These are phyloP conservation scores for Cotesia typhae DNA, from an alignment of 1,140 invertebrate species.

Conservation along the genomic window DNA sequence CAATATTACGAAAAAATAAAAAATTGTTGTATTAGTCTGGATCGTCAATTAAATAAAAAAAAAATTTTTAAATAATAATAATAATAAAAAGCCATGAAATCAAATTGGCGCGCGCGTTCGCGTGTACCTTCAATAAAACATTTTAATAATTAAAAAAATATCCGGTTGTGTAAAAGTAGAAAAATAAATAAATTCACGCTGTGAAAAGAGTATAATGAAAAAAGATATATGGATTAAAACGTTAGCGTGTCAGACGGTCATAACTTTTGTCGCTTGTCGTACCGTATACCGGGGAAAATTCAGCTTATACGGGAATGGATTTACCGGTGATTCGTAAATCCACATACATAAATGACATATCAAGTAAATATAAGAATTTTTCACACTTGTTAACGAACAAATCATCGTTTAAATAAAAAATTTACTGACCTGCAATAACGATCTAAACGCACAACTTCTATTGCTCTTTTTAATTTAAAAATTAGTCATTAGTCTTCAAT, in stretches of 20 bases:
- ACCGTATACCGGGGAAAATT: slow-evolving; percentile 32
- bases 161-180: too few relatives aligned
- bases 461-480: too few relatives aligned
- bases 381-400: too few relatives aligned
- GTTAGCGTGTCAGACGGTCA: slow-evolving; percentile 45
- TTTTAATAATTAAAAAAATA: too few relatives aligned
- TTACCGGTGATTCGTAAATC: slow-evolving; percentile 26
- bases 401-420: too few relatives aligned
- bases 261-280: slow-evolving; percentile 44
- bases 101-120: background rate
- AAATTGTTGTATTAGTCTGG: too few relatives aligned
- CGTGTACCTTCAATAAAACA: background rate
- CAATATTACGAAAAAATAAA: too few relatives aligned
- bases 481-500: too few relatives aligned
- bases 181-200: background rate
- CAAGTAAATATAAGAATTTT: background rate
- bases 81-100: background rate
- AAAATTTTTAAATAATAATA: too few relatives aligned
- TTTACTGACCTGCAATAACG: too few relatives aligned
- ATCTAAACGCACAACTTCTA: too few relatives aligned
- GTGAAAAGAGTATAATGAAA: slow-evolving; percentile 7
- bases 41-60: too few relatives aligned
- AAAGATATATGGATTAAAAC: slow-evolving; percentile 25
- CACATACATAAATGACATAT: background rate
- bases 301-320: slow-evolving; percentile 23